Conservation (phyloP, 2,797 vertebrate genomes). For the Xerus rutilus region DNA sequence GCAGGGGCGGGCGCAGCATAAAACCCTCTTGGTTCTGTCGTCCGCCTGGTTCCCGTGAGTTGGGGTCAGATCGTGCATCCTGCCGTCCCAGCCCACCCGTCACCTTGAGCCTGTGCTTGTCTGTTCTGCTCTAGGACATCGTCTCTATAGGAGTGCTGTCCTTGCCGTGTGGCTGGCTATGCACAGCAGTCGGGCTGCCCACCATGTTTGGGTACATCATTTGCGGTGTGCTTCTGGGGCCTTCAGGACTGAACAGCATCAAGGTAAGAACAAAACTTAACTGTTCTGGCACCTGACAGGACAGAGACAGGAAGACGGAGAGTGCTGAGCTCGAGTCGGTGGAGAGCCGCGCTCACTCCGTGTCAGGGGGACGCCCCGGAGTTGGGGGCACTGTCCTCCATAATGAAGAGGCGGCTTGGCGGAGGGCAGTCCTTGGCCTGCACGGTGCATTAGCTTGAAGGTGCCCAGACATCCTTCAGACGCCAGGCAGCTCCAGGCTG, state of each 20-base stretch:
- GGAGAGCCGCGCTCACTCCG: neutral
- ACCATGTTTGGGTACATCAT: conserved; percentile 99
- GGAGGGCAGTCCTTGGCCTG: neutral
- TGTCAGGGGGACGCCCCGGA: neutral
- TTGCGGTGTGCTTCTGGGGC: conserved; percentile 97
- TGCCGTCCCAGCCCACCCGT: fast-evolving
- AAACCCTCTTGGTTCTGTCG: fast-evolving
- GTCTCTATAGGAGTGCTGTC: conserved; percentile 97
- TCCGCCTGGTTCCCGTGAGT: no score
- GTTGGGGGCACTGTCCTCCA: neutral
- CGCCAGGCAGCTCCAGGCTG: neutral
- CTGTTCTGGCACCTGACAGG: neutral
- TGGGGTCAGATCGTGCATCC: fast-evolving
- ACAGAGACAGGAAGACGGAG: neutral
- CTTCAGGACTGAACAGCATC: conserved; percentile 97
- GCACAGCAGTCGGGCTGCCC: conserved; percentile 93
- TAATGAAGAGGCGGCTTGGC: neutral
- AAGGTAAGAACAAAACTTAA: conserved; percentile 90
- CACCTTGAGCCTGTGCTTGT: neutral
- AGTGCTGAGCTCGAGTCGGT: neutral
- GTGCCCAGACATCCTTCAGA: neutral
- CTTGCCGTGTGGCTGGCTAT: conserved; percentile 97
- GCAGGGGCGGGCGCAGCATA: no score
- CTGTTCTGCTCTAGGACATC: conserved; percentile 91
- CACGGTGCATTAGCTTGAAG: neutral